Conservation (phyloP, 2,113 vertebrate species). For the Nibea albiflora region DNA sequence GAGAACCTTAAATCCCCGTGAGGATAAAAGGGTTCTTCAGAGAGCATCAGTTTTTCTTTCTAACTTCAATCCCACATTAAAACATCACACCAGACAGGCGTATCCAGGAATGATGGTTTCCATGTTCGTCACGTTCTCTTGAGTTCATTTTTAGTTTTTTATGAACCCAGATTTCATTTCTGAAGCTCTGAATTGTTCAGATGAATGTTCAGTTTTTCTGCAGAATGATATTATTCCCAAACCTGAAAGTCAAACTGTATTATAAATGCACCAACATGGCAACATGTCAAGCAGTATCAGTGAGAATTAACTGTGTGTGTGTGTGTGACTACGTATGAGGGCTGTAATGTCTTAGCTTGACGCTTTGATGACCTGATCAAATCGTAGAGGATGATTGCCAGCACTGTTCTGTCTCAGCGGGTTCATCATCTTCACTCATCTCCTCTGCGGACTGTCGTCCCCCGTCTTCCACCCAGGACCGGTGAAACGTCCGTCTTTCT, state of each 20-base stretch:
- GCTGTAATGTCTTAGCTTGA: constrained; percentile 53
- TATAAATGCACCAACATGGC: background rate
- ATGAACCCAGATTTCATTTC: background rate
- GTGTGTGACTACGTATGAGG: background rate
- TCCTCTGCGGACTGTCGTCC: constrained; percentile 37
- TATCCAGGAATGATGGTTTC: too few species aligned
- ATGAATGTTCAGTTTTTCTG: too few species aligned
- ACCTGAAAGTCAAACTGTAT: background rate
- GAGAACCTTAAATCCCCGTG: too few species aligned
- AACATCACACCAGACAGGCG: too few species aligned
- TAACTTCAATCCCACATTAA: too few species aligned
- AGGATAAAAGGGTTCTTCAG: too few species aligned
- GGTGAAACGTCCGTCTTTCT: background rate
- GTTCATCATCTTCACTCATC: constrained; percentile 60
- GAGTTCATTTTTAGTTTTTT: background rate
- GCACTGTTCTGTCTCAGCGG: constrained; percentile 45
- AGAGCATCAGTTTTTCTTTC: too few species aligned
- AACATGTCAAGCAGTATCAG: background rate
- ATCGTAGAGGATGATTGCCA: constrained; percentile 63
- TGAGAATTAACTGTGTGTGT: background rate
- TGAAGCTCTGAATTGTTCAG: background rate
- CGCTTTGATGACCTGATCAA: constrained; percentile 61
- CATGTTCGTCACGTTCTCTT: too few species aligned
- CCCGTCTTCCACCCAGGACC: constrained; percentile 13
- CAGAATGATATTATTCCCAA: background rate